A percentile compares a stretch with the other conserved stretches of the same genome.
Evolutionary conservation across 2,888 invertebrate species (phyloP).

Genomic region (Homarus gammarus): DNA sequence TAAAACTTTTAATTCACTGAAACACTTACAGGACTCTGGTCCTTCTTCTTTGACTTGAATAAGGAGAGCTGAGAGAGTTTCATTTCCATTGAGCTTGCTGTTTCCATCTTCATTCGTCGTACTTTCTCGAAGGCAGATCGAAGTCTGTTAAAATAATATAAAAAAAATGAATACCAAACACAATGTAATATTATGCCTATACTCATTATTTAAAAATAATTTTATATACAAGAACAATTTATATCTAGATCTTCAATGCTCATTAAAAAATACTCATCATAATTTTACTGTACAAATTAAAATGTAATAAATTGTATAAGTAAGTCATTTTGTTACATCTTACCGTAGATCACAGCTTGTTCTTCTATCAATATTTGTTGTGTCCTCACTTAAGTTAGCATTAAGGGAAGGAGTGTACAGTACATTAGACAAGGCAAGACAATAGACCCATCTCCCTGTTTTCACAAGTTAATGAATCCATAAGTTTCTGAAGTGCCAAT

Average conservation of each 20-base stretch:
- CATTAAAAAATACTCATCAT: too few relatives aligned
- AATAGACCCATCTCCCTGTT: too few relatives aligned
- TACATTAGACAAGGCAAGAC: too few relatives aligned
- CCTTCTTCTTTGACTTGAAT: conserved; percentile 76
- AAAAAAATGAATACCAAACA: not conserved
- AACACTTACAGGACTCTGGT: conserved; percentile 77
- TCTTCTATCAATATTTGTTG: conserved; percentile 34
- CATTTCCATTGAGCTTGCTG: conserved; percentile 72
- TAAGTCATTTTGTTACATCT: conserved; percentile 4
- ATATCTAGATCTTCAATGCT: too few relatives aligned
- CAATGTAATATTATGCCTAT: not conserved
- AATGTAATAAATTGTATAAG: too few relatives aligned
- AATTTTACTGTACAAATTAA: too few relatives aligned
- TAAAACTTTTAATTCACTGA: conserved; percentile 30
- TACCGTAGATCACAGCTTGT: conserved; percentile 62
- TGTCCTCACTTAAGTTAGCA: conserved; percentile 46
- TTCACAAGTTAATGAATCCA: too few relatives aligned
- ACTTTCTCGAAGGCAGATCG: conserved; percentile 70
- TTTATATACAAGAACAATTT: too few relatives aligned
- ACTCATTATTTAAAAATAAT: too few relatives aligned
- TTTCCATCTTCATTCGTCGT: conserved; percentile 63
- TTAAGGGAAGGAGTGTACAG: conserved; percentile 12
- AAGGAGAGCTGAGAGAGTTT: conserved; percentile 74
- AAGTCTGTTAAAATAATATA: conserved; percentile 45
- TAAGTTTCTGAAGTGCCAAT: too few relatives aligned